Conservation (phyloP, 92 coral and sea anemone genomes). For the Parazoanthus swiftii region DNA sequence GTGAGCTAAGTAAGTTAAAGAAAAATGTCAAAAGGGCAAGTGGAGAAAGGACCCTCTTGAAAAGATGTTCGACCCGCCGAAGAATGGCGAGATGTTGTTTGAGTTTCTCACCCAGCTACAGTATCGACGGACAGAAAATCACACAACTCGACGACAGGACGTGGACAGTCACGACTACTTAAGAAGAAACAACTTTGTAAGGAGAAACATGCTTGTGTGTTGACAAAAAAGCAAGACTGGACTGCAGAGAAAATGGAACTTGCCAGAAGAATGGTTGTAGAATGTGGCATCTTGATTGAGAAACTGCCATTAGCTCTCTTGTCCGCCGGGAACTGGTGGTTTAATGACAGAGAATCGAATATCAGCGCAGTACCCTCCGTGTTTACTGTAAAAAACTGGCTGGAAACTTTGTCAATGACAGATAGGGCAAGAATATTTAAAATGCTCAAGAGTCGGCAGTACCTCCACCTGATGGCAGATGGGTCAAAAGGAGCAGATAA, state of each 20-base stretch:
- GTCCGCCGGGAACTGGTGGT: background rate
- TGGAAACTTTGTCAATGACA: background rate
- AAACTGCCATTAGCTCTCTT: too few species aligned
- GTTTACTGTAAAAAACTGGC: background rate
- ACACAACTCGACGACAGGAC: background rate
- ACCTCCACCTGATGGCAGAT: constrained; percentile 9
- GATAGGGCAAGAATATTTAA: background rate
- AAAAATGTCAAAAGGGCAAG: too few species aligned
- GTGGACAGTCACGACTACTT: too few species aligned
- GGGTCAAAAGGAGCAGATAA: background rate
- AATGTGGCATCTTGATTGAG: too few species aligned
- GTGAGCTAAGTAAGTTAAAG: too few species aligned
- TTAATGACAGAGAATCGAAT: background rate
- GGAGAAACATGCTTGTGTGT: too few species aligned
- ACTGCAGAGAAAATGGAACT: background rate
- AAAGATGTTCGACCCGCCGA: too few species aligned
- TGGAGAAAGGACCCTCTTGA: too few species aligned
- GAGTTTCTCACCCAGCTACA: background rate
- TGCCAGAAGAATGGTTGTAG: background rate
- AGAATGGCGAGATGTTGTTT: too few species aligned
- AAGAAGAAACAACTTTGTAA: too few species aligned
- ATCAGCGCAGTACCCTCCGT: background rate
- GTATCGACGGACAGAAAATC: background rate
- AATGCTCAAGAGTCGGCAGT: background rate
- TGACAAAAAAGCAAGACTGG: background rate